phyloP scores from a whole-genome alignment of 2,797 vertebrate species.

The Discoglossus pictus region DNA sequence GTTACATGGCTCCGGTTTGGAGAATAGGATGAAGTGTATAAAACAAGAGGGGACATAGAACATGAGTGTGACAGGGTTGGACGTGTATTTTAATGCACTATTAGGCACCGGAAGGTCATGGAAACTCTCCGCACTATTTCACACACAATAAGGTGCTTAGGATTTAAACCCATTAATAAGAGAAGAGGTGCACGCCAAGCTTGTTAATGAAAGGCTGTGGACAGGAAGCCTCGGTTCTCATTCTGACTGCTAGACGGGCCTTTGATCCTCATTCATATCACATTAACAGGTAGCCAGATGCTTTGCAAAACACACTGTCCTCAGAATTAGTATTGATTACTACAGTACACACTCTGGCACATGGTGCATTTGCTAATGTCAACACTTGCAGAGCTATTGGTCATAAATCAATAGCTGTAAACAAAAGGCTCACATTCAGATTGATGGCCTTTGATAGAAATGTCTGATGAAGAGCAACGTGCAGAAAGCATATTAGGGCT shows the following conservation, averaged over 20 bases:
- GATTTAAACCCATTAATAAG: too few species aligned
- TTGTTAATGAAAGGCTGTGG: conserved; percentile 1
- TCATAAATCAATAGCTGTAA: conserved; percentile 1
- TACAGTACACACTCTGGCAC: conserved; percentile 23
- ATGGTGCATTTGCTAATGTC: not conserved
- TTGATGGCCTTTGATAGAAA: not conserved
- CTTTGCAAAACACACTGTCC: conserved; percentile 47
- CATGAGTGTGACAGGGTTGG: too few species aligned
- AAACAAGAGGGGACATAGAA: too few species aligned
- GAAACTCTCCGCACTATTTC: too few species aligned
- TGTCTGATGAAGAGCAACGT: conserved; percentile 14
- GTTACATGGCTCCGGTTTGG: too few species aligned
- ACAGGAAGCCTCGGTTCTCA: not conserved
- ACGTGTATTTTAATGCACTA: too few species aligned
- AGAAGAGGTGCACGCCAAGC: too few species aligned
- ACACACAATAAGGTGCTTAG: not conserved
- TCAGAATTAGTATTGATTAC: conserved; percentile 24
- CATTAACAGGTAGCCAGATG: conserved; percentile 25
- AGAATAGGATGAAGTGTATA: too few species aligned
- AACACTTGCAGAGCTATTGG: not conserved
- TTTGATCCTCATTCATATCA: conserved; percentile 16
- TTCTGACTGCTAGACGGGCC: not conserved
- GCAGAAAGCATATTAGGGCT: conserved; percentile 15
- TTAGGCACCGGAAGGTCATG: too few species aligned
- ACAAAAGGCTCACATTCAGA: not conserved